phyloP scores from a whole-genome alignment of 2,797 vertebrate species.

The Diplodus sargus region DNA sequence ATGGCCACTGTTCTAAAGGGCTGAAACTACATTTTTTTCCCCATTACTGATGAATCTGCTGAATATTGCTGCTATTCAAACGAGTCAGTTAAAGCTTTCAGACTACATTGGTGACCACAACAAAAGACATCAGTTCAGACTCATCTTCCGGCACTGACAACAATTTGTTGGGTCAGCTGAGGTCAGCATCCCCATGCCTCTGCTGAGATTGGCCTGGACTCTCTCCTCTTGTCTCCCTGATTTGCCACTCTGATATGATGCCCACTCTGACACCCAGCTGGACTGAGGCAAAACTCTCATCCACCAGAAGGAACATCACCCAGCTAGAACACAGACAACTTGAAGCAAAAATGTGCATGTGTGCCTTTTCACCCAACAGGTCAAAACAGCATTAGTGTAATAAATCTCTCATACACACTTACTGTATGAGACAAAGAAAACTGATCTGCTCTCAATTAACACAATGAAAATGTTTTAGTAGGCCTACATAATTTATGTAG shows the following conservation, averaged over 20 bases:
- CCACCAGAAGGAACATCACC: neutral
- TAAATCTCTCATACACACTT: neutral
- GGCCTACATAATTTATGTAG: slow-evolving; percentile 26
- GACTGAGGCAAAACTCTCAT: slow-evolving; percentile 16
- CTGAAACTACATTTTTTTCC: neutral
- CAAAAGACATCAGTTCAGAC: neutral
- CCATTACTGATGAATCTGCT: neutral
- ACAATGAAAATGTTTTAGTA: slow-evolving; percentile 18
- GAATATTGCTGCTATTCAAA: neutral
- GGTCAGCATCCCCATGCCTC: slow-evolving; percentile 29
- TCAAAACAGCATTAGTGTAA: neutral
- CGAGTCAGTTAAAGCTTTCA: neutral
- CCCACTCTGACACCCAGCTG: slow-evolving; percentile 14
- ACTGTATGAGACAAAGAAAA: slow-evolving; percentile 1
- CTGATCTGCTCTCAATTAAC: slow-evolving; percentile 30
- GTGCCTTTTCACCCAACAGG: slow-evolving; percentile 3
- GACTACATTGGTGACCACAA: neutral
- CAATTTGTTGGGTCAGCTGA: slow-evolving; percentile 35
- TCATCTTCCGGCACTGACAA: slow-evolving; percentile 6
- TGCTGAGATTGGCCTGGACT: slow-evolving; percentile 13
- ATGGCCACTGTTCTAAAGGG: neutral
- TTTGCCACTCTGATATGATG: slow-evolving; percentile 32
- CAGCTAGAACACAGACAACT: neutral
- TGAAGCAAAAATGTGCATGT: neutral
- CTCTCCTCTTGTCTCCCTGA: slow-evolving; percentile 1